phyloP scores from a whole-genome alignment of 2,888 invertebrate genomes.

The Macrosiphum euphorbiae region DNA sequence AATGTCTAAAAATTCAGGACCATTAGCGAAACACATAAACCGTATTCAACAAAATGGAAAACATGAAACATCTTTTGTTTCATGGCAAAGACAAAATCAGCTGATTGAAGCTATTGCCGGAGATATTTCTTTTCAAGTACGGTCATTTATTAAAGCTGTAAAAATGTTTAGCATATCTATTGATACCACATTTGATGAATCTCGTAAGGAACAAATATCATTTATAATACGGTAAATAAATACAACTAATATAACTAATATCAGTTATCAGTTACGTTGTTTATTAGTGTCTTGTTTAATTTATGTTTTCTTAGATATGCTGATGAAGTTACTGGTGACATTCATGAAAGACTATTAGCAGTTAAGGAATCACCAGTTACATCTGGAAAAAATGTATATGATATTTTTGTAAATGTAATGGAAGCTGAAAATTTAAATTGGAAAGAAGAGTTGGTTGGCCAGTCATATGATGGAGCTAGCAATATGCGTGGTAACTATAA shows the following conservation, averaged over 20 bases:
- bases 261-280: too few species aligned
- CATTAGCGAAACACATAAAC: background rate
- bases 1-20: background rate
- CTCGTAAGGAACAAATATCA: constrained; percentile 9
- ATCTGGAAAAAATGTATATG: background rate
- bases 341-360: constrained; percentile 15
- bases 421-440: background rate
- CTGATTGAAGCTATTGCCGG: background rate
- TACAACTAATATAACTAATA: too few species aligned
- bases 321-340: background rate
- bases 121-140: background rate
- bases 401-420: constrained; percentile 21
- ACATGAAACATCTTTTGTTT: background rate
- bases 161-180: constrained; percentile 2
- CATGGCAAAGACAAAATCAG: background rate
- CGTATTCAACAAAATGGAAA: background rate
- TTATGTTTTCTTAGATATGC: background rate
- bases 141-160: background rate
- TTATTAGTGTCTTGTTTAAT: too few species aligned
- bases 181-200: background rate
- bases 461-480: constrained; percentile 13
- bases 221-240: background rate
- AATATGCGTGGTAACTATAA: background rate
- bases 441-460: background rate
- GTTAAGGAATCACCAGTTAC: background rate